Base-by-base conservation (phyloP, 2,113 vertebrate species). In the Xenopus laevis region DNA sequence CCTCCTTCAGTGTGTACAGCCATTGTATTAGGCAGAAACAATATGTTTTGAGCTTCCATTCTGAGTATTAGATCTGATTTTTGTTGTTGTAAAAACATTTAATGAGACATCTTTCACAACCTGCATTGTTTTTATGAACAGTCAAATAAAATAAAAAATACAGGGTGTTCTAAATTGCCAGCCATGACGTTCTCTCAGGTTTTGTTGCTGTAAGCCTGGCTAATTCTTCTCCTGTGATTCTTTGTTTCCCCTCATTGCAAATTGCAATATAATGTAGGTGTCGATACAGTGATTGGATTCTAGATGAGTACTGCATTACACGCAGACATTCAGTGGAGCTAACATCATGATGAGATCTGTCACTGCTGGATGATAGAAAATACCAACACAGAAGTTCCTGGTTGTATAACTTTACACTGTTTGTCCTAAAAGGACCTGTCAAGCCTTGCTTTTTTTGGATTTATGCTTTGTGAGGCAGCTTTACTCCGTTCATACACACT, bases 261-360 rank as follows among this genome's bases (percentile, higher is more conserved):
- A 46, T 65, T 65, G 30, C 40, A 65, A 65, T 46, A 6, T 46
- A 65, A 65, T 65, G 63, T 46, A 46, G 16, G 40, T 46, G 63
- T 65, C 63, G 40, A 65, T 65, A 65, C n/a, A 65, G 44, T 46
- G 63, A 65, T 65, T 65, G 40, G 63, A 46, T 65, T 65, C 33
- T 1, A 13, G 33, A 65, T 65, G 63, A 46, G 40, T 33, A 45
- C 16, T 46, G 4, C 63, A 65, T 65, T 65, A 65, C 63, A 33
- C 40, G 17, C 17, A 65, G 40, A 27, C 17, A 20, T 46, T 45
- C 40, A 65, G 18, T 65, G 63, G 63, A 18, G 63, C 40, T 46
- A n/a, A 18, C 3, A 46, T 65, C 40, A 46, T 65, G 63, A 65
- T 65, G 63, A 65, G 30, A 65, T 65, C 40, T 65, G 63, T 65